Conservation (phyloP, 1,140 invertebrate species). For the Diachasma alloeum region DNA sequence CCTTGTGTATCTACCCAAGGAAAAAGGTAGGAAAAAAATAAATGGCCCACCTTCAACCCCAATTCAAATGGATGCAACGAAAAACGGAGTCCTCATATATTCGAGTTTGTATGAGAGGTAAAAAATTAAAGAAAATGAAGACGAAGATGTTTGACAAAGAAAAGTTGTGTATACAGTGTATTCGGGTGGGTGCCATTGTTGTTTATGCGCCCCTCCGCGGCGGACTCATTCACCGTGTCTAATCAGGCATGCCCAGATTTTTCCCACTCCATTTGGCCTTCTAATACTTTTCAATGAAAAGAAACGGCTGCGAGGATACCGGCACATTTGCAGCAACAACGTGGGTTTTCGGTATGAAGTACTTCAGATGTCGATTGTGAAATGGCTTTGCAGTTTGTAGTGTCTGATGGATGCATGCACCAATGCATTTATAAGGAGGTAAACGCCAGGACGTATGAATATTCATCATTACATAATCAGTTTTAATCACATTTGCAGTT, state of each 20-base stretch:
- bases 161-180: conserved; percentile 15
- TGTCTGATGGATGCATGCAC: neutral
- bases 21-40: neutral
- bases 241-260: conserved; percentile 41
- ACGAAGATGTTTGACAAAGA: conserved; percentile 14
- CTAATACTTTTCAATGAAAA: conserved; percentile 17
- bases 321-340: neutral
- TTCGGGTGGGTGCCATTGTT: conserved; percentile 33
- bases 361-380: neutral
- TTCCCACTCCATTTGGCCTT: conserved; percentile 19
- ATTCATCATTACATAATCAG: neutral
- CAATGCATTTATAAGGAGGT: neutral
- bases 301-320: neutral
- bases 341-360: neutral
- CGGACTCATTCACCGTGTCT: conserved; percentile 38
- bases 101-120: neutral
- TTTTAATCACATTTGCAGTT: neutral
- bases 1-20: conserved; percentile 15
- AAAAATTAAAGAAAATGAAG: neutral
- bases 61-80: neutral
- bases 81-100: neutral
- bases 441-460: neutral
- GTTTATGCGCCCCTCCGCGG: conserved; percentile 20
- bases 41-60: conserved; percentile 8
- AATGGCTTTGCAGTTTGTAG: neutral